phyloP scores from a whole-genome alignment of 1,140 invertebrate genomes.

The Drosophila sp. region DNA sequence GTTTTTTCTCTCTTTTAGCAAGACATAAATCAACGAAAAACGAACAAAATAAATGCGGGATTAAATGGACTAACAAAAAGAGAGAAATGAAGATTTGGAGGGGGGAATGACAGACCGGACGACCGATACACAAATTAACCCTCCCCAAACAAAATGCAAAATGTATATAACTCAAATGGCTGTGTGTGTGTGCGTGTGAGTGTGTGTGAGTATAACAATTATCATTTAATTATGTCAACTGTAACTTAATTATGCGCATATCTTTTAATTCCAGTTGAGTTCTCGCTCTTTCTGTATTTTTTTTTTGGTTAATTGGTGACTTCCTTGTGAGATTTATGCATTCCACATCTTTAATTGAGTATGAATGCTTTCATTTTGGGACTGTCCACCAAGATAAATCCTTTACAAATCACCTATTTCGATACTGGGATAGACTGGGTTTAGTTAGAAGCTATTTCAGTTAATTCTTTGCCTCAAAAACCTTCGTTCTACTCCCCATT shows the following conservation, averaged over 20 bases:
- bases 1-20: conserved; percentile 65
- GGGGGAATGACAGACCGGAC: conserved; percentile 49
- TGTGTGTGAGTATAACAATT: conserved; percentile 65
- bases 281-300: conserved; percentile 14
- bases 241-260: conserved; percentile 80
- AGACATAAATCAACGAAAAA: conserved; percentile 77
- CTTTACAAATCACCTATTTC: conserved; percentile 1
- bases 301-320: conserved; percentile 70
- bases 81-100: conserved; percentile 28
- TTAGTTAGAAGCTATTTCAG: too few relatives aligned
- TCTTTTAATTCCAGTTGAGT: conserved; percentile 66
- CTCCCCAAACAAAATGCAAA: conserved; percentile 44
- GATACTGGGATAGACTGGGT: too few relatives aligned
- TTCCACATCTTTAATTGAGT: conserved; percentile 40
- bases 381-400: conserved; percentile 9
- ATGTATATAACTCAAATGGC: conserved; percentile 22
- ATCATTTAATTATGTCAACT: conserved; percentile 82
- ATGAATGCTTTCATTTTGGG: conserved; percentile 9
- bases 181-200: conserved; percentile 19
- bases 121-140: conserved; percentile 75
- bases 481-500: too few relatives aligned
- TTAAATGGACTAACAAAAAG: conserved; percentile 55
- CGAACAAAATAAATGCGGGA: conserved; percentile 70
- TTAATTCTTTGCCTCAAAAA: too few relatives aligned
- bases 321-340: conserved; percentile 69